Conservation (phyloP, 2,797 vertebrate species). For the Mus minutoides region DNA sequence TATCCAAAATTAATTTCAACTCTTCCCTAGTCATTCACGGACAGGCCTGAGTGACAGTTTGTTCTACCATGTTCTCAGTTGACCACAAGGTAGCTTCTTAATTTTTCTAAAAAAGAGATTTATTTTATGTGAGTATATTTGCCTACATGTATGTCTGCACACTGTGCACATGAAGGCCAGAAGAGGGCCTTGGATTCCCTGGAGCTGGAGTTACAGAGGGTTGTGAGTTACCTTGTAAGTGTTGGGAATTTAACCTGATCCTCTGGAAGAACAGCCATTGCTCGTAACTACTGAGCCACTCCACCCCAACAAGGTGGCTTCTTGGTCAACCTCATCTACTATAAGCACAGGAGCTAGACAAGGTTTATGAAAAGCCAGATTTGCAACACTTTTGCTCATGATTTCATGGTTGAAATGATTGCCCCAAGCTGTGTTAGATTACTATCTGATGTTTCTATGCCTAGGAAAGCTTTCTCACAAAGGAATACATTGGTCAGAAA, state of each 20-base stretch:
- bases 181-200: neutral
- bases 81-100: too few relatives aligned
- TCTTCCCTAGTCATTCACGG: neutral
- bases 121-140: neutral
- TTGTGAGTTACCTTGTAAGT: neutral
- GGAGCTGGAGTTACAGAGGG: neutral
- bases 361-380: neutral
- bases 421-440: neutral
- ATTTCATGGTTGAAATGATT: neutral
- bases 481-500: too few relatives aligned
- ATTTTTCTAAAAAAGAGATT: neutral
- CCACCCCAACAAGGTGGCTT: neutral
- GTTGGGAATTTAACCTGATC: neutral
- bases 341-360: neutral
- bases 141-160: neutral
- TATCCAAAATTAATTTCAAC: neutral
- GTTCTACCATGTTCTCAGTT: neutral
- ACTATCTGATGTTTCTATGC: neutral
- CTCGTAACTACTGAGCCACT: neutral
- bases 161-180: neutral
- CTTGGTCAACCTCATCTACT: neutral
- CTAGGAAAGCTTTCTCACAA: neutral
- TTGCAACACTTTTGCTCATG: neutral
- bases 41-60: neutral
- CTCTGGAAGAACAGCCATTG: neutral